A percentile compares a stretch with the other conserved stretches of the same genome.
These are phyloP conservation scores for Xiphias gladius DNA, from an alignment of 2,113 vertebrate genomes.

Conservation along the genomic window DNA sequence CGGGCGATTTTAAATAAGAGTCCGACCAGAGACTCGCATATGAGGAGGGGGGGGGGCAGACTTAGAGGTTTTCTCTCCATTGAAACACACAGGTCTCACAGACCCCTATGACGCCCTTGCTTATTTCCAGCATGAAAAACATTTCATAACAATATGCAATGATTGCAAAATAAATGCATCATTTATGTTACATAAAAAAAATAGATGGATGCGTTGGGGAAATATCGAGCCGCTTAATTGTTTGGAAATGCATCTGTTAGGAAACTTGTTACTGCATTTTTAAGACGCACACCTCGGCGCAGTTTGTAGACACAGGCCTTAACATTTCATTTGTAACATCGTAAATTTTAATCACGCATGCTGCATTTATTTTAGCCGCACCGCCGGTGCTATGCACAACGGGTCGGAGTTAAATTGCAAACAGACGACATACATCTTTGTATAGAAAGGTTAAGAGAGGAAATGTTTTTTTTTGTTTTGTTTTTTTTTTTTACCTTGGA, in stretches of 20 bases:
- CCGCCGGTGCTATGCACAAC: background rate
- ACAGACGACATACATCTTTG: background rate
- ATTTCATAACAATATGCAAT: background rate
- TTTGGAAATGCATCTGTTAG: background rate
- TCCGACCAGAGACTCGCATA: background rate
- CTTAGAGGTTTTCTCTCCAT: background rate
- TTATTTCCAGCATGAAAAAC: background rate
- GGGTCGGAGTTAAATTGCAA: conserved; percentile 3
- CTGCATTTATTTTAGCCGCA: background rate
- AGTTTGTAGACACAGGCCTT: background rate
- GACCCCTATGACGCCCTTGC: background rate
- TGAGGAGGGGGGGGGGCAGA: background rate
- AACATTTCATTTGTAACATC: background rate
- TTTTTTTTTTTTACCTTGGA: conserved; percentile 96
- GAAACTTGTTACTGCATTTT: background rate
- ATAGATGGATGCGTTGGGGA: background rate
- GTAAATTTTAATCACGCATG: background rate
- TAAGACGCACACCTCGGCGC: background rate
- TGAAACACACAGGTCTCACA: background rate
- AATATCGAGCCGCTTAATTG: background rate
- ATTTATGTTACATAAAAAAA: background rate
- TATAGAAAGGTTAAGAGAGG: background rate
- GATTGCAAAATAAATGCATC: background rate
- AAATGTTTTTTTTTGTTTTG: no score
- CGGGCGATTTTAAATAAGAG: background rate